Evolutionary conservation across 2,113 vertebrate species (phyloP).

Genomic region (Psammodynastes pulverulentus): DNA sequence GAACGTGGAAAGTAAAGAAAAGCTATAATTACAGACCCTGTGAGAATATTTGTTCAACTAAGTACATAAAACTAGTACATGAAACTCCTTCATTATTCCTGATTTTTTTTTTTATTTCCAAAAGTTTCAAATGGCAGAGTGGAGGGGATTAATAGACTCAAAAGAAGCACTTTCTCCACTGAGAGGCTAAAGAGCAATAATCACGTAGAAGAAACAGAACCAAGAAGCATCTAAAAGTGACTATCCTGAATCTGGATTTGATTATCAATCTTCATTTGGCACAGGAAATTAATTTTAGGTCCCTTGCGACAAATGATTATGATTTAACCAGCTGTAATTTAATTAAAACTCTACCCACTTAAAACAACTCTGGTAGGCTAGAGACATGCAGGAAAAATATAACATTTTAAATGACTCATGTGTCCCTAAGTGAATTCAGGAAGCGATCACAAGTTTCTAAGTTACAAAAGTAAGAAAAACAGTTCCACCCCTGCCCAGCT

Average conservation of each 20-base stretch:
- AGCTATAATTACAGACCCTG: neutral
- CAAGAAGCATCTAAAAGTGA: neutral
- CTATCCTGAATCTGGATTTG: neutral
- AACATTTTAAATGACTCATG: constrained; percentile 31
- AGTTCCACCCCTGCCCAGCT: neutral
- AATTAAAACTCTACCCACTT: constrained; percentile 58
- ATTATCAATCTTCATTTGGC: constrained; percentile 34
- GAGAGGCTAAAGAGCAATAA: neutral
- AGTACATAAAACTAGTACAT: neutral
- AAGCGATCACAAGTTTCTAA: constrained; percentile 5
- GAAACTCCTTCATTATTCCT: neutral
- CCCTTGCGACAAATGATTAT: constrained; percentile 44
- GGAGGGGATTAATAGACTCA: neutral
- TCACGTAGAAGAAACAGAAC: neutral
- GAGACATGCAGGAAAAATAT: constrained; percentile 40
- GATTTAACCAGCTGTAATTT: constrained; percentile 46
- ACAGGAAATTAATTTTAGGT: constrained; percentile 25
- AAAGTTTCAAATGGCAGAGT: neutral
- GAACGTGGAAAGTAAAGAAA: neutral
- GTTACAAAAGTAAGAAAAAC: neutral
- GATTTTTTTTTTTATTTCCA: neutral
- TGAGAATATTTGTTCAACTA: neutral
- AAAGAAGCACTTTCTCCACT: neutral
- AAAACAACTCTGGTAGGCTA: constrained; percentile 11
- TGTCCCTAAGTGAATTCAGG: neutral